Base-by-base conservation (phyloP, 2,113 vertebrate genomes). In the Phycodurus eques region DNA sequence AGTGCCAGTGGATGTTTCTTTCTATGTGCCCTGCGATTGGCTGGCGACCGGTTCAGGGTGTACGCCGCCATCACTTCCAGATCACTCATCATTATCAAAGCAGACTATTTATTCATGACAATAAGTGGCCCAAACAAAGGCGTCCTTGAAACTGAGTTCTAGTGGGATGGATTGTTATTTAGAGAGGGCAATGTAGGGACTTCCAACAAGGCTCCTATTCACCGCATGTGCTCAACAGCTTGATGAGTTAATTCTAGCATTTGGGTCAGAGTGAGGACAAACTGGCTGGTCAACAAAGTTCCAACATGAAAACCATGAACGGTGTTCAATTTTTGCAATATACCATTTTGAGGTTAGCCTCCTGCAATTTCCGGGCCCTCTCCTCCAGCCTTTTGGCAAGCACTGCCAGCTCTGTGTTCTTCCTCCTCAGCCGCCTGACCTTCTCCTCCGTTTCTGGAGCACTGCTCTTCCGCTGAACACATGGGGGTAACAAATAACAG, bases 391-490 rank as follows among this genome's bases (percentile, higher is more conserved):
- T 94, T 85, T 98, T 98, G 76, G 98, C 98, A 0, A 99, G 96
- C 89, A 98, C 94, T 0, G 96, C 94, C 90, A 99, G 93, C 89
- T 99, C 97, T 0, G 96, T 96, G 0, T 99, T 99, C 91, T 98
- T 99, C 83, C 94, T 92, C 91, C 98, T 96, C 80, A 99, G 90
- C 73, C 96, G 92, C 90, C 93, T 94, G 80, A 99, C 97, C 89
- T 99, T 99, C 94, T 99, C 98, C 88, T 98, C 95, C 0, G 96
- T 96, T 91, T 98, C 97, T 0, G 96, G 96, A 72, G 95, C 96
- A 69, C 94, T 96, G 94, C 93, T 98, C 86, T 95, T 98, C 79
- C 96, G 93, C 98, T 99, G 78, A 76, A 79, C 70, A 80, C 35
- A 76, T 0, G 9, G 17, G n/a, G 43, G 64, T 76, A 51, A 87